Percentiles rank a stretch among this genome's conserved stretches.
phyloP scores from a whole-genome alignment of 2,888 invertebrate species.

The Boloria euphrosyne region DNA sequence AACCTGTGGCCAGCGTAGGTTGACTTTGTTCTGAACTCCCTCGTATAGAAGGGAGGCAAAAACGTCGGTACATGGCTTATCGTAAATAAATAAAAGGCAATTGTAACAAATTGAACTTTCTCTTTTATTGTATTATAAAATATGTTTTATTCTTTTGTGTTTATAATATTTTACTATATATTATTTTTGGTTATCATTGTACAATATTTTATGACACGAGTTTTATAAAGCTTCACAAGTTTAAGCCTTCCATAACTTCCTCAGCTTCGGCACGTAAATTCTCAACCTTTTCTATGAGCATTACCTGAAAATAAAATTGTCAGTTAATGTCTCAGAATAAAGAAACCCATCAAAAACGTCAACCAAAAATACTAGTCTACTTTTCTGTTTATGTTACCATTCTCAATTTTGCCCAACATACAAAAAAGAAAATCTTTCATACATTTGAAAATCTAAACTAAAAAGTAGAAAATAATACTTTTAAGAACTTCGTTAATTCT shows the following conservation, averaged over 20 bases:
- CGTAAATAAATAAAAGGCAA: neutral
- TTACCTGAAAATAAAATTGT: conserved; percentile 80
- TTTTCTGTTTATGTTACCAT: neutral
- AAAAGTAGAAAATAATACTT: too few relatives aligned
- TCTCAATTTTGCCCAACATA: neutral
- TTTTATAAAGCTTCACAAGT: conserved; percentile 47
- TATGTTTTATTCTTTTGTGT: neutral
- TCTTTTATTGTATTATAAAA: neutral
- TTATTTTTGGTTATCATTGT: neutral
- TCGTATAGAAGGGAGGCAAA: too few relatives aligned
- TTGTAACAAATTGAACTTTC: neutral
- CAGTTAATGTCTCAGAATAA: neutral
- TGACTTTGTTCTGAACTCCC: too few relatives aligned
- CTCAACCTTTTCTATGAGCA: conserved; percentile 92
- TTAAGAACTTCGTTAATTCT: too few relatives aligned
- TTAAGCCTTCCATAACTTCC: conserved; percentile 85
- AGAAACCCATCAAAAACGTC: neutral
- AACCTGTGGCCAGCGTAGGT: too few relatives aligned
- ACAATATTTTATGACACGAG: neutral
- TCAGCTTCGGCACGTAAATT: conserved; percentile 93
- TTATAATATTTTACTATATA: too few relatives aligned
- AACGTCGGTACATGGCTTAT: too few relatives aligned
- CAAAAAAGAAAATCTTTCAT: too few relatives aligned
- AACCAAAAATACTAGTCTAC: neutral
- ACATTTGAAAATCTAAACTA: too few relatives aligned